phyloP scores from a whole-genome alignment of 2,888 invertebrate species.

The Ichneumon xanthorius region DNA sequence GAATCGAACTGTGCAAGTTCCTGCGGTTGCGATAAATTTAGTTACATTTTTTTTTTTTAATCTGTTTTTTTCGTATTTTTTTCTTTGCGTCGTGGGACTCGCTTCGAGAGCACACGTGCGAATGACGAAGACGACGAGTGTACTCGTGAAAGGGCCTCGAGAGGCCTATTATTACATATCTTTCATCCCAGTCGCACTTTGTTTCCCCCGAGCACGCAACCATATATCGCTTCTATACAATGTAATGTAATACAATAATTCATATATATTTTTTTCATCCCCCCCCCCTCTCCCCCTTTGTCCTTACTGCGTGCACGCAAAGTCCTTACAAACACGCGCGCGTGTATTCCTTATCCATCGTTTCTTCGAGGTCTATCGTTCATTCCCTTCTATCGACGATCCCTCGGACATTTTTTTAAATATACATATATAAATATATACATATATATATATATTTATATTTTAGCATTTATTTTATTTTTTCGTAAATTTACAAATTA shows the following conservation, averaged over 20 bases:
- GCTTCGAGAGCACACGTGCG: slow-evolving; percentile 65
- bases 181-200: slow-evolving; percentile 63
- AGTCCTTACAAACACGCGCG: slow-evolving; percentile 61
- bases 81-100: slow-evolving; percentile 54
- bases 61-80: not conserved
- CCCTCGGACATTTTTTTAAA: slow-evolving; percentile 8
- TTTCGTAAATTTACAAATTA: not conserved
- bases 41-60: not conserved
- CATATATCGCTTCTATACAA: slow-evolving; percentile 57
- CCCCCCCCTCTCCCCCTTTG: slow-evolving; percentile 26
- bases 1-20: slow-evolving; percentile 58
- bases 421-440: too few relatives aligned
- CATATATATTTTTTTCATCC: slow-evolving; percentile 43
- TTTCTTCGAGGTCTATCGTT: slow-evolving; percentile 51
- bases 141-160: slow-evolving; percentile 64
- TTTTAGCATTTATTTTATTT: slow-evolving; percentile 9
- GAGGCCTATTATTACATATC: slow-evolving; percentile 41
- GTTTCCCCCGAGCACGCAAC: slow-evolving; percentile 64
- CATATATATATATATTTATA: not conserved
- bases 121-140: slow-evolving; percentile 61
- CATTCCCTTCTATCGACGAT: slow-evolving; percentile 34
- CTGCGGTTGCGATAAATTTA: slow-evolving; percentile 47
- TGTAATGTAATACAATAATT: slow-evolving; percentile 63
- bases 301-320: slow-evolving; percentile 65
- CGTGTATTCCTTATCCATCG: slow-evolving; percentile 52